Evolutionary conservation across 2,797 vertebrate species (phyloP).

Genomic region (Poecile montanus): DNA sequence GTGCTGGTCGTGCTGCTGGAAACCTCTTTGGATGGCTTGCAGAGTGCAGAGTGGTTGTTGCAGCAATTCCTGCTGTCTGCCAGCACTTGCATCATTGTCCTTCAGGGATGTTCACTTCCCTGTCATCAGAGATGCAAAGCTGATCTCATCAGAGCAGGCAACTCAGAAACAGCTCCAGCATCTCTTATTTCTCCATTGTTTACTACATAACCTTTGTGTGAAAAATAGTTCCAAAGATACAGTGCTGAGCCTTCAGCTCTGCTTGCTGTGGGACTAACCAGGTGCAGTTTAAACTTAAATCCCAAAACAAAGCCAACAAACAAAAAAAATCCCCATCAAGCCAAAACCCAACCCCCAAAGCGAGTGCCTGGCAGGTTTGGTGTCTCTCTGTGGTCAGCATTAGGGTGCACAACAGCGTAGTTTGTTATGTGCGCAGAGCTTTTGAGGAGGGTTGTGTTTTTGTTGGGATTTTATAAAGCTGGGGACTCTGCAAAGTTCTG

Average conservation of each 20-base stretch:
- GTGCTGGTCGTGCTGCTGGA: background rate
- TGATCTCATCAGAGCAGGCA: conserved; percentile 1
- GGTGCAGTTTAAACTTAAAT: background rate
- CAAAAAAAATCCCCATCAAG: background rate
- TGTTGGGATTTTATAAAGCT: background rate
- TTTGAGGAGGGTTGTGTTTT: background rate
- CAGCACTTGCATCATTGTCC: conserved; percentile 1
- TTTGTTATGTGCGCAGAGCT: background rate
- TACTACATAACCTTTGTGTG: background rate
- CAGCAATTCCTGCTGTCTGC: background rate
- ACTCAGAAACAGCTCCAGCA: background rate
- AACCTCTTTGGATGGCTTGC: background rate
- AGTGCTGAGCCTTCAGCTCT: background rate
- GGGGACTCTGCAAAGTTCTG: background rate
- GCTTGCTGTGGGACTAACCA: background rate
- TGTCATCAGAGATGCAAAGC: background rate
- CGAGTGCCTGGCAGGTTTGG: background rate
- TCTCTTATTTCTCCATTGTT: background rate
- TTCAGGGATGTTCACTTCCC: background rate
- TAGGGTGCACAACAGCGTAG: background rate
- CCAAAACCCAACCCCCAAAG: background rate
- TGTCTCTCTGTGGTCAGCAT: background rate
- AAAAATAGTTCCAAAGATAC: background rate
- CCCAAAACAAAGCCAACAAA: background rate
- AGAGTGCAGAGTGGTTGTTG: background rate